A percentile compares a stretch with the other conserved stretches of the same genome.
phyloP scores from a whole-genome alignment of 2,797 vertebrate species.

The Pitangus sulphuratus region DNA sequence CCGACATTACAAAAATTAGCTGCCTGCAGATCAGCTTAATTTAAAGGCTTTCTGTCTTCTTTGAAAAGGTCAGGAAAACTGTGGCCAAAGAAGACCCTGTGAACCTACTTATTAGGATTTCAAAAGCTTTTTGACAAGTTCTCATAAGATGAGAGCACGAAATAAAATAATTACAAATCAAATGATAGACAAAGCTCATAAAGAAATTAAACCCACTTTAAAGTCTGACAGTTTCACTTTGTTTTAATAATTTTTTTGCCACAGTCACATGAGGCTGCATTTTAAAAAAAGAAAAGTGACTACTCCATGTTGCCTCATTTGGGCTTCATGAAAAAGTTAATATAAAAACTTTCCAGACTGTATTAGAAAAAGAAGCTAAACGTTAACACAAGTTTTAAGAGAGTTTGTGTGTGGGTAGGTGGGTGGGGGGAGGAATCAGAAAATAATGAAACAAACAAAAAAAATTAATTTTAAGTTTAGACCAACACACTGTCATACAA shows the following conservation, averaged over 20 bases:
- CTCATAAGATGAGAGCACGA: conserved; percentile 5
- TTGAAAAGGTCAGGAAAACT: conserved; percentile 62
- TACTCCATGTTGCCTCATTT: not conserved
- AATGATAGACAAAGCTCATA: conserved; percentile 49
- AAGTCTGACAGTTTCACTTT: conserved; percentile 41
- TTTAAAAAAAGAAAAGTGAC: not conserved
- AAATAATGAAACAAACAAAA: not conserved
- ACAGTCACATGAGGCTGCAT: not conserved
- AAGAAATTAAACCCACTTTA: conserved; percentile 51
- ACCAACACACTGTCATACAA: not conserved
- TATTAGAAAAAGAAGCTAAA: not conserved
- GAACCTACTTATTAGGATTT: conserved; percentile 63
- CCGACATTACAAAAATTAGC: conserved; percentile 69
- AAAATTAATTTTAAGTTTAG: not conserved
- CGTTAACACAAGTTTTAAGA: not conserved
- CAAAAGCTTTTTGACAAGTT: conserved; percentile 66
- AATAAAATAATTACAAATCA: conserved; percentile 55
- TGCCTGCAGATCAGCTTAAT: conserved; percentile 72
- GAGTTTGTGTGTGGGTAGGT: no score
- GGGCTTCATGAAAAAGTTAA: not conserved
- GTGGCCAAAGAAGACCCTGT: conserved; percentile 47
- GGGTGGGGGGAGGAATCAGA: not conserved
- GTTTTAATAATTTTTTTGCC: conserved; percentile 22
- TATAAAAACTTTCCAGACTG: not conserved
- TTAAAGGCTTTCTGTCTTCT: conserved; percentile 68